phyloP scores from a whole-genome alignment of 92 coral and sea anemone species.

The Anthopleura xanthogrammica region DNA sequence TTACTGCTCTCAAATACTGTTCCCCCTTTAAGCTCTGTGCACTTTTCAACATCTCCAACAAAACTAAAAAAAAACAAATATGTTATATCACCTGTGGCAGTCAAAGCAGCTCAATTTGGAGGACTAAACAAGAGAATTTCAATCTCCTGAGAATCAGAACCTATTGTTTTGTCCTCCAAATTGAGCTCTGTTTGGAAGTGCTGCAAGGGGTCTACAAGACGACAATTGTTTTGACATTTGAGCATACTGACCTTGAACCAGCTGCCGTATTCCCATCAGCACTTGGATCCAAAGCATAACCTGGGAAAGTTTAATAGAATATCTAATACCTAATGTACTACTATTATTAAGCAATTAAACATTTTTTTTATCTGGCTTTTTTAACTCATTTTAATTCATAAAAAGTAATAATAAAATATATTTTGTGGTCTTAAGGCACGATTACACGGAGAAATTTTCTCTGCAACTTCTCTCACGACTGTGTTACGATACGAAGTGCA shows the following conservation, averaged over 20 bases:
- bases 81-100: background rate
- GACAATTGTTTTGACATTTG: background rate
- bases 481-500: no score
- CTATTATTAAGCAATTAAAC: no score
- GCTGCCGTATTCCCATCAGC: constrained; percentile 41
- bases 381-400: no score
- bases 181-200: background rate
- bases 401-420: no score
- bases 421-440: no score
- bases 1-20: constrained; percentile 86
- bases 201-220: background rate
- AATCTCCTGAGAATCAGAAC: no score
- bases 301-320: constrained; percentile 31
- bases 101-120: no score
- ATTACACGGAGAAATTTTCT: no score
- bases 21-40: constrained; percentile 77
- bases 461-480: background rate
- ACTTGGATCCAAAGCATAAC: constrained; percentile 98
- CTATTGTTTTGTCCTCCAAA: no score
- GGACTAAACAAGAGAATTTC: no score
- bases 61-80: constrained; percentile 32
- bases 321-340: background rate
- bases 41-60: constrained; percentile 87
- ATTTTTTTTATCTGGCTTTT: no score
- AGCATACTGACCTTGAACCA: constrained; percentile 22